Conservation (phyloP, 2,113 vertebrate species). For the Pteropus alecto region DNA sequence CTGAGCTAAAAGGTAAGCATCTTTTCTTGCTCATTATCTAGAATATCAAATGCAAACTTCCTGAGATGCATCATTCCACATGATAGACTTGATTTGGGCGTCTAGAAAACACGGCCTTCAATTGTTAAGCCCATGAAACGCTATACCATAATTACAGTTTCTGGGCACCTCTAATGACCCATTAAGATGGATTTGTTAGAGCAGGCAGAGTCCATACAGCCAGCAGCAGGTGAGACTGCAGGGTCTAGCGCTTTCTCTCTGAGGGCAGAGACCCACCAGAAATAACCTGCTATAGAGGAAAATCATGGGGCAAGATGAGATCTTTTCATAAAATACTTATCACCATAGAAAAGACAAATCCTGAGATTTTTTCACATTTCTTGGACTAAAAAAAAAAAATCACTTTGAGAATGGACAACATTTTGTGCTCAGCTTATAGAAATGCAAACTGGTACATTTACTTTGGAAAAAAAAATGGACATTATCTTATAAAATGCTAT, state of each 20-base stretch:
- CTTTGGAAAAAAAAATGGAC: not conserved
- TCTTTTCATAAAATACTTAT: not conserved
- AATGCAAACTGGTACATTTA: not conserved
- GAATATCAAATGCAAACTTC: constrained; percentile 13
- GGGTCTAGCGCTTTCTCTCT: constrained; percentile 72
- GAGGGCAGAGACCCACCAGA: constrained; percentile 40
- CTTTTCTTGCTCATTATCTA: not conserved
- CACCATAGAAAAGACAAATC: not conserved
- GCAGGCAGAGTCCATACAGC: constrained; percentile 76
- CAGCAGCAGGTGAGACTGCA: constrained; percentile 83
- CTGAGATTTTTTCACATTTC: not conserved
- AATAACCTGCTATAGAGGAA: constrained; percentile 34
- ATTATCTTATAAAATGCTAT: not conserved
- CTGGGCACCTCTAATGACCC: constrained; percentile 81
- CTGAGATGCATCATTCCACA: constrained; percentile 71
- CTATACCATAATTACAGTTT: constrained; percentile 86
- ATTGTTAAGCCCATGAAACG: constrained; percentile 80
- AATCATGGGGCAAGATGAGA: not conserved
- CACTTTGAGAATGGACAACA: not conserved
- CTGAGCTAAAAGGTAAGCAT: constrained; percentile 19
- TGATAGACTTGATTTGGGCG: constrained; percentile 76
- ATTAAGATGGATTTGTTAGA: constrained; percentile 83
- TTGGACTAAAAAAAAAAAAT: not conserved
- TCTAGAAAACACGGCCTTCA: constrained; percentile 77
- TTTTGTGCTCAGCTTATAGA: not conserved